Evolutionary conservation across 2,797 vertebrate genomes (phyloP), one percentile per base, ranked within the genome.

Genomic region (Chelmon rostratus): DNA sequence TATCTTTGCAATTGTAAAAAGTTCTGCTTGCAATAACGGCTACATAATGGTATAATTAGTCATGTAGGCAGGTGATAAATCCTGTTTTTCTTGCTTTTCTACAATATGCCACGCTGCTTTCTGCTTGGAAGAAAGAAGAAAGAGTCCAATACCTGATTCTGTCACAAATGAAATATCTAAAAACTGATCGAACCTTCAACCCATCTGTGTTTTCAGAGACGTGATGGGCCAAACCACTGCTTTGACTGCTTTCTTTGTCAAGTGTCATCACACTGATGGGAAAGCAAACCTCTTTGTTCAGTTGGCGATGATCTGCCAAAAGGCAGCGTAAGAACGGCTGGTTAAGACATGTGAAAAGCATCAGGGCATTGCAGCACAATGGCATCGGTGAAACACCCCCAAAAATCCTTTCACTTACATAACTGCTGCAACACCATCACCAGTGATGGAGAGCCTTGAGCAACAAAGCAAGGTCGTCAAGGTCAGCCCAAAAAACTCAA

Each of bases 121-220:
- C 3, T 44, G 50, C 21, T 25, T 21, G 13, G 2, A 44, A 47
- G 57, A 52, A 59, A 58, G 15, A 49, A 64, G 15, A 44, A 44
- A 50, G 8, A 54, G 23, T 31, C 28, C 37, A 68, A 46, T 58
- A 53, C 15, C 21, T 7, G 53, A 65, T 54, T 57, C n/a, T 67
- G 61, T 49, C 68, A 13, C 16, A 42, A 53, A 52, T 62, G 1
- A 75, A 50, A 65, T 25, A 33, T 67, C 21, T 28, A 66, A 53
- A 42, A 79, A 58, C 35, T 49, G 69, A 25, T 74, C 38, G 71
- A 59, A 83, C 35, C 28, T 56, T 78, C 8, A 25, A 44, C n/a
- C 37, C 9, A 21, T 53, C 50, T 73, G 68, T 77, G 47, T 46
- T 73, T 44, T 54, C 15, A 74, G 25, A 33, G 18, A 57, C 76